phyloP scores from a whole-genome alignment of 2,797 vertebrate genomes.

The Peromyscus eremicus region DNA sequence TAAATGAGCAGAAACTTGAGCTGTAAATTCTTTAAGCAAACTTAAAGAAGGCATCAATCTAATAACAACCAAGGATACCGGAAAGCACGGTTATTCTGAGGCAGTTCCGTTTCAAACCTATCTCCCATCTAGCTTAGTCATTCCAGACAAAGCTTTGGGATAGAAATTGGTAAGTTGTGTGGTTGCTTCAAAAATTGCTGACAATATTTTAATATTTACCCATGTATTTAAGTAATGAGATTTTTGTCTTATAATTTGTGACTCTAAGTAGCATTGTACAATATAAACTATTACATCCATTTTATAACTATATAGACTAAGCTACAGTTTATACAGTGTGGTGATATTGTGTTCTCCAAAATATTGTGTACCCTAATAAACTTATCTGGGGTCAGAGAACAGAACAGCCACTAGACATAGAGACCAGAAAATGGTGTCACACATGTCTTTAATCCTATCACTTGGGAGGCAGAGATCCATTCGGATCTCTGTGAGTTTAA shows the following conservation, averaged over 20 bases:
- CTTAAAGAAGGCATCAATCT: background rate
- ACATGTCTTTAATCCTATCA: no score
- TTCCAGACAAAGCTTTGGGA: background rate
- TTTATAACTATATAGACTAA: constrained; percentile 13
- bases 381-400: no score
- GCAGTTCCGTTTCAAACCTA: background rate
- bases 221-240: background rate
- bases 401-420: no score
- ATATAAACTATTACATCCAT: background rate
- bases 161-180: background rate
- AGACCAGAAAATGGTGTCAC: no score
- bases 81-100: background rate
- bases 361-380: no score
- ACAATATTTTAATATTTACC: constrained; percentile 29
- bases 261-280: background rate
- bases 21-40: background rate
- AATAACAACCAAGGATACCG: background rate
- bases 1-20: background rate
- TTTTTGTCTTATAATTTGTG: background rate
- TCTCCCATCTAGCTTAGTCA: background rate
- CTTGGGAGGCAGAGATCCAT: no score
- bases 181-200: background rate
- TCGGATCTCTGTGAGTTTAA: no score
- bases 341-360: no score
- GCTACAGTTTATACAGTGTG: background rate